Evolutionary conservation across 2,888 invertebrate genomes (phyloP).

Genomic region (Apocheima hispidaria): DNA sequence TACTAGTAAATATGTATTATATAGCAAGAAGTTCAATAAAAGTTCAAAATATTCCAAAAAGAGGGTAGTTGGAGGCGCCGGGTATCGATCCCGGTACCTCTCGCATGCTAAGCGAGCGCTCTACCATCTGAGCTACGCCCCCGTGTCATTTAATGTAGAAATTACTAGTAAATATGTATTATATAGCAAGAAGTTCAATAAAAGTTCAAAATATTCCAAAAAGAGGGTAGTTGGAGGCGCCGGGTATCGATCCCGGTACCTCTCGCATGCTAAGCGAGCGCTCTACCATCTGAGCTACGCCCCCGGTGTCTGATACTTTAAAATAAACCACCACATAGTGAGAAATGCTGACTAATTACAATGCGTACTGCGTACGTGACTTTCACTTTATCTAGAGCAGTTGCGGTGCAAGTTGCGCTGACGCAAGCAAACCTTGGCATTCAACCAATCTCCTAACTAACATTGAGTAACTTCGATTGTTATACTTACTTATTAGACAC

Average conservation of each 20-base stretch:
- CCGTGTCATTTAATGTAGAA: slow-evolving; percentile 45
- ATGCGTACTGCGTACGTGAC: slow-evolving; percentile 35
- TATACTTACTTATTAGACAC: background rate
- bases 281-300: slow-evolving; percentile 85
- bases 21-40: too few relatives aligned
- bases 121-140: slow-evolving; percentile 87
- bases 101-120: slow-evolving; percentile 87
- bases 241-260: slow-evolving; percentile 87
- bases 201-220: slow-evolving; percentile 39
- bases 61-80: slow-evolving; percentile 76
- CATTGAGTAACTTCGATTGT: background rate
- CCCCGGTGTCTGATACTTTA: slow-evolving; percentile 27
- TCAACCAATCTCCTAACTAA: slow-evolving; percentile 24
- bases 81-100: slow-evolving; percentile 87
- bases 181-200: background rate
- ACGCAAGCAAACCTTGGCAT: slow-evolving; percentile 36
- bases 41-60: slow-evolving; percentile 24
- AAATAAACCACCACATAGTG: slow-evolving; percentile 28
- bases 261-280: slow-evolving; percentile 87
- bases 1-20: too few relatives aligned
- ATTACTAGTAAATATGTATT: background rate
- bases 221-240: slow-evolving; percentile 72
- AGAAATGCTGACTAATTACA: slow-evolving; percentile 32
- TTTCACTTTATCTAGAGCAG: slow-evolving; percentile 47
- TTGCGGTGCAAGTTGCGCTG: slow-evolving; percentile 19